Evolutionary conservation across 2,113 vertebrate genomes (phyloP), one percentile per base, ranked within the genome.

Genomic region (Plectropomus leopardus): DNA sequence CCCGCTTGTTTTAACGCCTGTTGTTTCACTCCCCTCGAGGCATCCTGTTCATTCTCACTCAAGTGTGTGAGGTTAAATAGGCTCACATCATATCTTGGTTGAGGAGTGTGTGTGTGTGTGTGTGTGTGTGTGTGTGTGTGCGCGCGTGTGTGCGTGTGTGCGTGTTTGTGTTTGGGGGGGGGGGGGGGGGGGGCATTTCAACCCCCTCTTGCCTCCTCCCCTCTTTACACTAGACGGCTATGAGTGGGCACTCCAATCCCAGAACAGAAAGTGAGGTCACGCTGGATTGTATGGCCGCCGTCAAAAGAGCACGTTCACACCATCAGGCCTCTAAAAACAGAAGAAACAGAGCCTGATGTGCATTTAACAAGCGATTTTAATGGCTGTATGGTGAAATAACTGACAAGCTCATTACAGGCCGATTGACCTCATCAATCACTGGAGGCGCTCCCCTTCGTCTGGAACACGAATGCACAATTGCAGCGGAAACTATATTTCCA

Each of bases 31-130:
- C 81, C 82, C 80, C 86, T 91, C 61, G 19, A 87, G 85, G 86
- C 86, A 83, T 88, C 87, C 67, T 40, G 74, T 69, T 82, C 80
- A 85, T 89, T 92, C 87, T 88, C 63, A 71, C 72, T 92, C 63
- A 80, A 93, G 93, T 93, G 90, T 72, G 76, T 72, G 83, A 83
- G 90, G 91, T 93, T 94, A 92, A 94, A 94, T 80, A 86, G 86
- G 81, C 86, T 85, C 73, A 51, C 87, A 90, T 92, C 91, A 92
- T 83, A 88, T 92, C 88, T 77, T 79, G 70, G 76, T 30, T 55
- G 55, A n/a, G n/a, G n/a, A n/a, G n/a, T n/a, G n/a, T n/a, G n/a
- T n/a, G n/a, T n/a, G n/a, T n/a, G n/a, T n/a, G n/a, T n/a, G n/a
- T n/a, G n/a, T n/a, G n/a, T n/a, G n/a, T n/a, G n/a, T n/a, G n/a